phyloP scores from a whole-genome alignment of 2,797 vertebrate species.

The Halcyon badia region DNA sequence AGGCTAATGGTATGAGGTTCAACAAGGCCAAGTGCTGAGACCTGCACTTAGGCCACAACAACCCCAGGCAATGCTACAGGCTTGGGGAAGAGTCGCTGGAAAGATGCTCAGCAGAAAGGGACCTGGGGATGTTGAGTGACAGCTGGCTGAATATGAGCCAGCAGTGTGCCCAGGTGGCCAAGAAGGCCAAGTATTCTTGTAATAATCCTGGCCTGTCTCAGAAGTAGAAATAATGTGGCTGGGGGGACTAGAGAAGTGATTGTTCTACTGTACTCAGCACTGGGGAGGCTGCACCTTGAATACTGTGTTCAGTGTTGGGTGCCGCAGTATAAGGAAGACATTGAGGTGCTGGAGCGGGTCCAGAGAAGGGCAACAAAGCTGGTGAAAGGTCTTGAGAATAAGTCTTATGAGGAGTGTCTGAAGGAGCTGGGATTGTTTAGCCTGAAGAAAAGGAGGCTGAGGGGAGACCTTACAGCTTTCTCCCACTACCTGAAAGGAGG shows the following conservation, averaged over 20 bases:
- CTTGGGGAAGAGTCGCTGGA: no score
- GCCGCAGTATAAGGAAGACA: not conserved
- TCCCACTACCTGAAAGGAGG: no score
- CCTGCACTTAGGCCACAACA: no score
- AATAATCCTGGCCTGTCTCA: not conserved
- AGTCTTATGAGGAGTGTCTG: no score
- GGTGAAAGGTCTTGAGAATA: not conserved
- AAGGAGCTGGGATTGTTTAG: not conserved
- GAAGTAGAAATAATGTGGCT: not conserved
- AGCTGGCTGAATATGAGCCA: no score
- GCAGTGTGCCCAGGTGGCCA: not conserved
- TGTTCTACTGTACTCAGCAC: accelerated
- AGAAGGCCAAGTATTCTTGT: not conserved
- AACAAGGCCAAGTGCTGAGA: no score
- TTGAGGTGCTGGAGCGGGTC: accelerated
- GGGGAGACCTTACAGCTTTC: not conserved
- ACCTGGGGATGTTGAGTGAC: no score
- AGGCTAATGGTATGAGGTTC: no score
- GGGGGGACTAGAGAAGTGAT: not conserved
- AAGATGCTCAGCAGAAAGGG: no score
- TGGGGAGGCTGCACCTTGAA: not conserved
- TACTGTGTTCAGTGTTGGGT: not conserved
- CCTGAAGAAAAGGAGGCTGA: not conserved
- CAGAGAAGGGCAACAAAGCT: not conserved
- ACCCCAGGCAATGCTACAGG: no score